Base-by-base conservation (phyloP, 2,113 vertebrate genomes). In the Tautogolabrus adspersus region DNA sequence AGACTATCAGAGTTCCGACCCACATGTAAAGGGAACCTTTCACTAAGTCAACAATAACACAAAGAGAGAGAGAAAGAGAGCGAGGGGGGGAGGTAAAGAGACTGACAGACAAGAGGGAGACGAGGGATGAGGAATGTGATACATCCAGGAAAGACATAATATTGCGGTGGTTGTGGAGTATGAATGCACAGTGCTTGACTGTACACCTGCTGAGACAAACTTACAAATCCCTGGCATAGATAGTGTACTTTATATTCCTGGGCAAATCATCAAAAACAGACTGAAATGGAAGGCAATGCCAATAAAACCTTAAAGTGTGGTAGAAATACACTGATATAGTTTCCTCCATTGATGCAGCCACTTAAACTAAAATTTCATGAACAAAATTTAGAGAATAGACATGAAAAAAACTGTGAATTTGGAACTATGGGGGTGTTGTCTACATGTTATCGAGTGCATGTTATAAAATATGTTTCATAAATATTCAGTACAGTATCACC, bases 11-110 rank as follows among this genome's bases (percentile, higher is more conserved):
- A 49, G 47, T 49, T 7, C 47, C 19, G 67, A 77, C 44, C 42
- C 37, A 71, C 51, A 61, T 76, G 37, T 49, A 34, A n/a, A 72
- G 37, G 5, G 1, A 42, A 59, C 34, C 60, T 62, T 62, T 76
- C 6, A 34, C 26, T 19, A 21, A 44, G 37, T 42, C 37, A 37
- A 46, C 18, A 60, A 72, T 62, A 75, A 59, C 22, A 64, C 38
- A 37, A 62, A 51, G 23, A 62, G 15, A 63, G 16, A 23, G 16
- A 49, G 18, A 57, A 0, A 62, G 8, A 10, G 26, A 26, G 26
- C 22, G 10, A 11, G 2, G 16, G 18, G 23, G 3, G 11, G 22
- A 56, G 3, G 56, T 49, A 42, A 23, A 77, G 38, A 44, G 42
- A 13, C 42, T 44, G 42, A 44, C 42, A 44, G 44, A 37, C 13